Percentiles rank a stretch among this genome's conserved stretches.
Conservation (phyloP, 1,140 invertebrate genomes). For the Anastatus disparis region DNA sequence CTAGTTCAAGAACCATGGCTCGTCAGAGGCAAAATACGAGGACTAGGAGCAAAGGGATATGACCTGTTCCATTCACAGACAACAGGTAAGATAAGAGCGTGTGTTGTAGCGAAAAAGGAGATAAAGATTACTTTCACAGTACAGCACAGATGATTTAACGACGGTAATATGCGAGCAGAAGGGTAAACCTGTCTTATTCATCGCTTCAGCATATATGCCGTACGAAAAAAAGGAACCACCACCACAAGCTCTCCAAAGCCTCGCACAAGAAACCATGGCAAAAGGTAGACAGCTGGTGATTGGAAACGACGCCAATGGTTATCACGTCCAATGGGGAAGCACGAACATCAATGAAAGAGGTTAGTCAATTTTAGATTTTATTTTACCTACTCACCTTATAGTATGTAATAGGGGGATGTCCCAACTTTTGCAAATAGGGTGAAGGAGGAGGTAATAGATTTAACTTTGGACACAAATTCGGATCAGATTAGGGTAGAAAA, state of each 20-base stretch:
- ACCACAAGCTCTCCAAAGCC: not conserved
- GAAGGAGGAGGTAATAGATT: slow-evolving; percentile 25
- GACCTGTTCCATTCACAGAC: not conserved
- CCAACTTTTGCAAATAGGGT: slow-evolving; percentile 19
- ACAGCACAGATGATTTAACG: not conserved
- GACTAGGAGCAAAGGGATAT: not conserved
- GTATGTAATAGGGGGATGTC: slow-evolving; percentile 5
- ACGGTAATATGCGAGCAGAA: not conserved
- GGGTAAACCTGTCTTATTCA: not conserved
- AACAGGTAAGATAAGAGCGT: not conserved
- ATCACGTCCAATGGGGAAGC: slow-evolving; percentile 14
- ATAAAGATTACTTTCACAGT: no score
- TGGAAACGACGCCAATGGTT: no score
- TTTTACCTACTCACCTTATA: not conserved
- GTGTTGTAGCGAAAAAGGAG: not conserved
- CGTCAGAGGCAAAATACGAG: not conserved
- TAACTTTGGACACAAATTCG: not conserved
- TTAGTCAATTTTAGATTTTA: not conserved
- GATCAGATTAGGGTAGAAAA: not conserved
- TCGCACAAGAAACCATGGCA: not conserved
- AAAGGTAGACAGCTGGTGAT: not conserved
- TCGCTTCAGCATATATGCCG: not conserved
- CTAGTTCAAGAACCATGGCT: not conserved
- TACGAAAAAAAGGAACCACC: not conserved
- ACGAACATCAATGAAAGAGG: slow-evolving; percentile 23